phyloP scores from a whole-genome alignment of 2,113 vertebrate genomes.

The Oreochromis spilurus region DNA sequence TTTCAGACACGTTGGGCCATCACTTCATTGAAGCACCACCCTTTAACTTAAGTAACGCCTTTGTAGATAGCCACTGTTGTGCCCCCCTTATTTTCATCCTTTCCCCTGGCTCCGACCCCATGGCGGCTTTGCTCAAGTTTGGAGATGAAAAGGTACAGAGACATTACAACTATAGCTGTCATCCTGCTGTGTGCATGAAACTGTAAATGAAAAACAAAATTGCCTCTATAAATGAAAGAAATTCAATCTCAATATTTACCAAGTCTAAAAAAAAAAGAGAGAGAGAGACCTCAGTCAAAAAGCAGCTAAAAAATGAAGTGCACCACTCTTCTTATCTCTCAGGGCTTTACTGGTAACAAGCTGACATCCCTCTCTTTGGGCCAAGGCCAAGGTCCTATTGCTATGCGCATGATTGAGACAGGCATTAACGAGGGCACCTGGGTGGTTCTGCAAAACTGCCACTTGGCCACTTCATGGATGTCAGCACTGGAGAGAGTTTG shows the following conservation, averaged over 20 bases:
- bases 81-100: constrained; percentile 81
- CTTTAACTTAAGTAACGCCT: constrained; percentile 82
- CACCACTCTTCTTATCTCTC: not conserved
- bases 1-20: constrained; percentile 71
- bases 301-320: not conserved
- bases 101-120: constrained; percentile 81
- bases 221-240: constrained; percentile 11
- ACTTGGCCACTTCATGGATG: constrained; percentile 92
- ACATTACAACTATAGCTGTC: not conserved
- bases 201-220: not conserved
- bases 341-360: constrained; percentile 82
- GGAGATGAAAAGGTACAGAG: constrained; percentile 81
- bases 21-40: constrained; percentile 84
- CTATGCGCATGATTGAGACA: constrained; percentile 83
- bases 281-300: not conserved
- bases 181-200: constrained; percentile 33
- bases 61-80: constrained; percentile 83
- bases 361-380: constrained; percentile 85
- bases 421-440: constrained; percentile 83
- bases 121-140: constrained; percentile 84
- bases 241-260: constrained; percentile 6
- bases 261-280: not conserved
- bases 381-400: constrained; percentile 89
- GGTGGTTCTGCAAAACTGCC: constrained; percentile 91
- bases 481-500: constrained; percentile 83